Evolutionary conservation across 2,113 vertebrate genomes (phyloP).

Genomic region (Scophthalmus maximus): DNA sequence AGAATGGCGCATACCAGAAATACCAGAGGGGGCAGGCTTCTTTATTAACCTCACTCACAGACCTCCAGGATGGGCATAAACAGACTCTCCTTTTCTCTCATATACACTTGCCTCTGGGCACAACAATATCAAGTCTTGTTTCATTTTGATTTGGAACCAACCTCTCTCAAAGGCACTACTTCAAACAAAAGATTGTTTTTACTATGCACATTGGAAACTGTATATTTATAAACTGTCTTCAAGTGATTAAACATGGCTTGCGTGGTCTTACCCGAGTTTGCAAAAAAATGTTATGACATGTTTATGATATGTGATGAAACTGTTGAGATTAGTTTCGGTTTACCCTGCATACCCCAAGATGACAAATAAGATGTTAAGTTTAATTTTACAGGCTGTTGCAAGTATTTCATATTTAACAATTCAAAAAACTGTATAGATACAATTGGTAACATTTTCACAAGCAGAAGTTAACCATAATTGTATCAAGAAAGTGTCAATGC

Average conservation of each 20-base stretch:
- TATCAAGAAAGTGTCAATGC: background rate
- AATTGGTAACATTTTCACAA: background rate
- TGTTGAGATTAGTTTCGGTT: no score
- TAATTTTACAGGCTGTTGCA: no score
- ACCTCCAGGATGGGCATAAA: conserved; percentile 61
- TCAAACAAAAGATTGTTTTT: conserved; percentile 7
- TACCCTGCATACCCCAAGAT: no score
- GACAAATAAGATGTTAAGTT: no score
- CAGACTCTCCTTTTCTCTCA: conserved; percentile 36
- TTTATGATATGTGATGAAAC: background rate
- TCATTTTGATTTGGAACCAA: conserved; percentile 33
- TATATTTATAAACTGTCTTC: background rate
- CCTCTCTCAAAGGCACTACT: background rate
- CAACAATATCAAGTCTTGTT: conserved; percentile 33
- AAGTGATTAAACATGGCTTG: background rate
- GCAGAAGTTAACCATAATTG: background rate
- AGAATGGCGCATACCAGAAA: conserved; percentile 73
- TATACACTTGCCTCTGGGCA: conserved; percentile 22
- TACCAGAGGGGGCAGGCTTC: conserved; percentile 72
- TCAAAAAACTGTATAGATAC: no score
- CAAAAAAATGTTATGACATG: background rate
- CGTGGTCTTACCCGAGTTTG: background rate
- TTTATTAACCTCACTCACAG: conserved; percentile 75
- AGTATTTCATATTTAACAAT: no score
- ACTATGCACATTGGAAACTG: background rate